Evolutionary conservation across 2,113 vertebrate genomes (phyloP).

Genomic region (Brienomyrus brachyistius): DNA sequence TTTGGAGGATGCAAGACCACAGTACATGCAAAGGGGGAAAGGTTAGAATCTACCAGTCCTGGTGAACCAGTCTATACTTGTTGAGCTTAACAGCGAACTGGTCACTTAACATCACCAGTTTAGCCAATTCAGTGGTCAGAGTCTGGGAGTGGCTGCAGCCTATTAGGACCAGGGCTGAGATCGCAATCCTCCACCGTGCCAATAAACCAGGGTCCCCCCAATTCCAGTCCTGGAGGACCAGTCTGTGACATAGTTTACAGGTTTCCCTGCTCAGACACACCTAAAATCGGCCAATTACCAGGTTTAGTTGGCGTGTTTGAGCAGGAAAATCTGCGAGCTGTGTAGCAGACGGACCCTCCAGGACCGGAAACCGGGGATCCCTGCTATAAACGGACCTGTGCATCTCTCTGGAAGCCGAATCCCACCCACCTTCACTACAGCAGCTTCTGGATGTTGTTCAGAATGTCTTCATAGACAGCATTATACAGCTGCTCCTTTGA

Average conservation of each 20-base stretch:
- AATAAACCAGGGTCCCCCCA: not conserved
- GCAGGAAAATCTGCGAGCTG: not conserved
- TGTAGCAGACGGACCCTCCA: not conserved
- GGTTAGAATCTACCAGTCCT: not conserved
- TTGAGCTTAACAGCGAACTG: not conserved
- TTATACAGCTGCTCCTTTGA: conserved; percentile 58
- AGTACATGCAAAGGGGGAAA: not conserved
- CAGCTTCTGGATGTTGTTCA: conserved; percentile 44
- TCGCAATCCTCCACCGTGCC: not conserved
- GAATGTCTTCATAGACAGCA: conserved; percentile 53
- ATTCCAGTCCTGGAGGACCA: not conserved
- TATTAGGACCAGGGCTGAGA: not conserved
- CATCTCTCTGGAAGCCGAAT: not conserved
- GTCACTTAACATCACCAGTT: not conserved
- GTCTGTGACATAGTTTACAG: not conserved
- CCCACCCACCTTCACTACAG: conserved; percentile 5
- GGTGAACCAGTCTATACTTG: not conserved
- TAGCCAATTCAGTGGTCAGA: not conserved
- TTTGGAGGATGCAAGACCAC: not conserved
- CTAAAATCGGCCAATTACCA: not conserved
- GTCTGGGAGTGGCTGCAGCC: not conserved
- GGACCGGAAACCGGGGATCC: not conserved
- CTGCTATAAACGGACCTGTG: not conserved
- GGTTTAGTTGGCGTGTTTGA: not conserved
- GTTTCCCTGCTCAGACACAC: not conserved